Conservation (phyloP, 2,888 invertebrate genomes). For the Pseudanteris insignis region DNA sequence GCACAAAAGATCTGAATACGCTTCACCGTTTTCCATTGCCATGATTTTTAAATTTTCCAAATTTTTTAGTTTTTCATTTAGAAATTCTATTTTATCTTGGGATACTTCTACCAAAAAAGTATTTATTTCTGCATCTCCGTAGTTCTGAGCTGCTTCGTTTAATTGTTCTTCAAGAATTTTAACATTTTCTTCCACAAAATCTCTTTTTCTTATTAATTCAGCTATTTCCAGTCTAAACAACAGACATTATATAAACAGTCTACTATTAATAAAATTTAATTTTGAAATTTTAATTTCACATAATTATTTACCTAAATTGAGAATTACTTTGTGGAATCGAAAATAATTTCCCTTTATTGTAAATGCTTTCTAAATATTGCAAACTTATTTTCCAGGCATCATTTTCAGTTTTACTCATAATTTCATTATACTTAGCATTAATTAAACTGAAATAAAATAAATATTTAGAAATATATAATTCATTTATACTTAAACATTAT, state of each 20-base stretch:
- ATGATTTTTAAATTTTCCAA: conserved; percentile 52
- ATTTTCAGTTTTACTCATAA: conserved; percentile 47
- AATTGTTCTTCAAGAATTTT: conserved; percentile 52
- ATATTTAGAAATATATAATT: conserved; percentile 3
- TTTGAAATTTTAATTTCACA: neutral
- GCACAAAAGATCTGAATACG: conserved; percentile 56
- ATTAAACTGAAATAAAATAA: conserved; percentile 45
- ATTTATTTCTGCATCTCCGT: conserved; percentile 50
- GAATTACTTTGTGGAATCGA: conserved; percentile 48
- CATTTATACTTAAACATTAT: neutral
- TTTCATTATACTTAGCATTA: conserved; percentile 48
- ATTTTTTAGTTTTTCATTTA: conserved; percentile 49
- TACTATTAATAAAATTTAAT: too few species aligned
- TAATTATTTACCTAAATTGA: conserved; percentile 47
- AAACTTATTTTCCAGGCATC: conserved; percentile 40
- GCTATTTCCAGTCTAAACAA: conserved; percentile 54
- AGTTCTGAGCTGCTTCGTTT: conserved; percentile 49
- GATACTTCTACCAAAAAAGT: conserved; percentile 54
- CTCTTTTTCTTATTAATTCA: conserved; percentile 51
- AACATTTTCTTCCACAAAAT: conserved; percentile 56
- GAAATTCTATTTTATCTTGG: conserved; percentile 48
- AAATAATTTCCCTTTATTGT: conserved; percentile 45
- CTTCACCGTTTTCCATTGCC: conserved; percentile 57
- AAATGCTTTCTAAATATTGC: conserved; percentile 47
- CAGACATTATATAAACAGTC: too few species aligned